phyloP scores from a whole-genome alignment of 2,888 invertebrate species.

The Chorisops tibialis region DNA sequence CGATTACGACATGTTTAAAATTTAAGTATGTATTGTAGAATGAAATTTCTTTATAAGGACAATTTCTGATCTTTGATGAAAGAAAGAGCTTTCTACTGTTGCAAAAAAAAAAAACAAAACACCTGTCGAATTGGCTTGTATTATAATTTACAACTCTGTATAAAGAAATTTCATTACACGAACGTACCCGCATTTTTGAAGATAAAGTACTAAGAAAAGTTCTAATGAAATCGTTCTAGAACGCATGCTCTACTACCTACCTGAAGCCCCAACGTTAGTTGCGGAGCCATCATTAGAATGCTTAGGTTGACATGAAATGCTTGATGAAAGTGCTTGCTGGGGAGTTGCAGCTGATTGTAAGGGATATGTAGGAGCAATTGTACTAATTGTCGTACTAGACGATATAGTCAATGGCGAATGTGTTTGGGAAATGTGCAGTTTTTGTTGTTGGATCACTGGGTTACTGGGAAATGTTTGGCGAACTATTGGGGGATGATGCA shows the following conservation, averaged over 20 bases:
- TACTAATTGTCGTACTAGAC: conserved; percentile 33
- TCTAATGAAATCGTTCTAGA: not conserved
- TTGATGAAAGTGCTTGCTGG: conserved; percentile 33
- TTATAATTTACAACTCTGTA: too few species aligned
- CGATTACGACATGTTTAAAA: too few species aligned
- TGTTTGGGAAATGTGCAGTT: conserved; percentile 27
- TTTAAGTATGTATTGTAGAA: too few species aligned
- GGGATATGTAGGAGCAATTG: conserved; percentile 20
- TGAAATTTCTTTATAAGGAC: too few species aligned
- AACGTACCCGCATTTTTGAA: too few species aligned
- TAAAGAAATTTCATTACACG: too few species aligned
- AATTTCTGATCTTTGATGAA: too few species aligned
- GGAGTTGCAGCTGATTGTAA: conserved; percentile 33
- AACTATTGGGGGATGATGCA: conserved; percentile 17
- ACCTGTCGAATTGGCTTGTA: too few species aligned
- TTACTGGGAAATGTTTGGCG: not conserved
- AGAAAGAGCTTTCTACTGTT: too few species aligned
- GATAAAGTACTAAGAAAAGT: not conserved
- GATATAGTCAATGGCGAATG: conserved; percentile 12
- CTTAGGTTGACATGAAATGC: conserved; percentile 27
- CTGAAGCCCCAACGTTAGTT: conserved; percentile 38
- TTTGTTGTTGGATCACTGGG: conserved; percentile 12
- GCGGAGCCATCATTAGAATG: conserved; percentile 43
- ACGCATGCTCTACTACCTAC: conserved; percentile 53
- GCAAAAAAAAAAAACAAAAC: too few species aligned